Base-by-base conservation (phyloP, 2,797 vertebrate species). In the Fistularia commersonii region DNA sequence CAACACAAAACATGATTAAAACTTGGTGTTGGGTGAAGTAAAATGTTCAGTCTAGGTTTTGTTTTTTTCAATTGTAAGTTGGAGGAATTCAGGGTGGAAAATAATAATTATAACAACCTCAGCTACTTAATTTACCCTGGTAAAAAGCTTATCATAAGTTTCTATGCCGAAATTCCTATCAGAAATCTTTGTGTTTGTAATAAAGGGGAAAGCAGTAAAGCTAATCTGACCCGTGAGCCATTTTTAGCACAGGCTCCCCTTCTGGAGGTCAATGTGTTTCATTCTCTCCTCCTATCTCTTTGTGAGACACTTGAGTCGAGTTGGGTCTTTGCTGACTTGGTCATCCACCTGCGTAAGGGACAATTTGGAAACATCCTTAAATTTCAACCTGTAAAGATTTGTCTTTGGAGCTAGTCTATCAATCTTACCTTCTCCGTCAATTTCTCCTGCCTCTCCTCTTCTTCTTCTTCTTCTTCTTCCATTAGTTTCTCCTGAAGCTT, bases 341-440 rank as follows among this genome's bases (percentile, higher is more conserved):
- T 77, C 77, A 68, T 93, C 86, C 36, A 90, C 91, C 93, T 97
- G 60, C 48, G 44, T 23, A 8, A 53, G 8, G 11, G 33, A 48
- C 32, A 66, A 59, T 55, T 34, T 48, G 49, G 47, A 10, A 10
- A 39, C 0, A 57, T 6, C 13, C 1, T 11, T 32, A 13, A 62
- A 0, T 5, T 6, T 33, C 6, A 38, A n/a, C 1, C 7, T 39
- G 1, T 39, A 31, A 5, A 9, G n/a, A 7, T 10, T 36, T 7
- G 10, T 39, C 11, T 39, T 39, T 11, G 11, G 38, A 39, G 38
- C 38, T 39, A 23, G 2, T 23, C 2, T 23, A 23, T 23, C 23
- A 23, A 23, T 1, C 34, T 61, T 68, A 95, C 95, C 89, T 93
- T 94, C 57, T 94, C 86, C 77, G 90, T 96, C 31, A 96, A 64